Evolutionary conservation across 2,888 invertebrate species (phyloP), one percentile per base, ranked within the genome.

Genomic region (Aleiodes testaceus): DNA sequence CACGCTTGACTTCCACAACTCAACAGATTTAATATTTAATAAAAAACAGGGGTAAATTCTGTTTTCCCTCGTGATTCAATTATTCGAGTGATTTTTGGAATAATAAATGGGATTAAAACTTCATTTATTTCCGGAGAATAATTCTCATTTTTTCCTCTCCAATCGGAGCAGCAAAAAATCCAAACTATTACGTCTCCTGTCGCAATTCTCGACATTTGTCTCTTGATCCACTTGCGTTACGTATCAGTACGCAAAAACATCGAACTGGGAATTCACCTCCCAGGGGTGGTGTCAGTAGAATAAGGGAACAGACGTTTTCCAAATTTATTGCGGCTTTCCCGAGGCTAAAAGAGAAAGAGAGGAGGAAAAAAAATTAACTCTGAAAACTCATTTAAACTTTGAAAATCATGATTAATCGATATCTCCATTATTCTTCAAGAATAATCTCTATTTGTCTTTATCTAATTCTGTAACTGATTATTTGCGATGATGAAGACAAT

Each of bases 401-500:
- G 26, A 2, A 18, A 22, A 14, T 22, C 3, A 3, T 26, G 18
- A 20, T 50, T 50, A 11, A 50, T 16, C 16, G 14, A 49, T 49
- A 9, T 2, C 49, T 16, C 14, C 14, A n/a, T 49, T n/a, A n/a
- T 49, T 49, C 49, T 5, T 49, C 14, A 2, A 12, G 45, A 16
- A n/a, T 16, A 49, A 16, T 26, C 14, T 6, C 30, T 26, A 6
- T 55, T 30, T 18, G 7, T 20, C 11, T 52, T 18, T 9, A 4
- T 11, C 9, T 52, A 14, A 55, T 30, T 55, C 6, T 3, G 30
- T 36, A 30, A 55, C 55, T 14, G 30, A 55, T 55, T 55, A 26
- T 55, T 55, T 55, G 26, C 30, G 30, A 30, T 55, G 55, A 55
- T 55, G 26, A 55, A 16, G 55, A 14, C 30, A 55, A 55, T 55